Base-by-base conservation (phyloP, 2,888 invertebrate genomes). In the Lepas anatifera region DNA sequence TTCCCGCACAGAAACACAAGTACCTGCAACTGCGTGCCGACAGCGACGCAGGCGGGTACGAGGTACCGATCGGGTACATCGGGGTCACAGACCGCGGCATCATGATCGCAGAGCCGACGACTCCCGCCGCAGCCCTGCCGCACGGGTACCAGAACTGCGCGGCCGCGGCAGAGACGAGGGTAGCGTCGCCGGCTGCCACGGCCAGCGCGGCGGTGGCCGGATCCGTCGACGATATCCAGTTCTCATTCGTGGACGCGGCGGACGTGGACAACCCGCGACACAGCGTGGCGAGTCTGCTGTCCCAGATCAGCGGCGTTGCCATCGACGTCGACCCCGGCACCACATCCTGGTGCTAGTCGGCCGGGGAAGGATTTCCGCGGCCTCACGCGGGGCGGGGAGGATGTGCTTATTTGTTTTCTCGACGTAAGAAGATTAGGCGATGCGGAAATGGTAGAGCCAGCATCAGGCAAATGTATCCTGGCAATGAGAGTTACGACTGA, bases 1-100 rank as follows among this genome's bases (percentile, higher is more conserved):
- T 58, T 7, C 58, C 58, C 11, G n/a, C n/a, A n/a, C 58, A 58
- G 22, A 18, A 22, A 25, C 72, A 73, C n/a, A 77, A 77, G 43
- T 77, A 77, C 50, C 75, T 80, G 32, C 79, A 82, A 75, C 78
- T 84, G 73, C 84, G 84, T 76, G 77, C 79, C 35, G 76, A 77
- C 37, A 83, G 84, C 11, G 84, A 84, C 74, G 83, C 83, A 13
- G 73, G 74, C 27, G n/a, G n/a, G n/a, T 75, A 76, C 25, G 83
- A 84, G 76, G 77, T 78, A 48, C 79, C 84, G 64, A 78, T 82
- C 75, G 79, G 81, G 72, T 76, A 77, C 71, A 75, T 79, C 71
- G 75, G 77, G 74, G 74, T 70, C 73, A 70, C 73, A 67, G 76
- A 73, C 72, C 77, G 73, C 64, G 75, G 69, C 58, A 73, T 75